A percentile compares a stretch with the other conserved stretches of the same genome.
Evolutionary conservation across 1,140 invertebrate genomes (phyloP).

Genomic region (Chrysopa pallens): DNA sequence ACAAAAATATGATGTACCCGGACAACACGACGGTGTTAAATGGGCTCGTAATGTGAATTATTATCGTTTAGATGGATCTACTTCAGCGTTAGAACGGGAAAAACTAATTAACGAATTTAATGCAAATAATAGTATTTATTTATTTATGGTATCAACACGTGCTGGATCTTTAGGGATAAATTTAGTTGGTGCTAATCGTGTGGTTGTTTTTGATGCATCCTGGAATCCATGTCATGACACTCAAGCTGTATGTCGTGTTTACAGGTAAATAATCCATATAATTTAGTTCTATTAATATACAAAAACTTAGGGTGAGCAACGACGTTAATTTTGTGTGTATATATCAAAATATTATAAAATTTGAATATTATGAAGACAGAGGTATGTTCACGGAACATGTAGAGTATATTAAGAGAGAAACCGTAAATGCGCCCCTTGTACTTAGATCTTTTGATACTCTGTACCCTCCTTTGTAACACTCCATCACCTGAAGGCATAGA

Average conservation of each 20-base stretch:
- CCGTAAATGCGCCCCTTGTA: no score
- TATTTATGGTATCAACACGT: slow-evolving; percentile 94
- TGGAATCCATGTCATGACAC: slow-evolving; percentile 99
- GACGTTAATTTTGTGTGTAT: neutral
- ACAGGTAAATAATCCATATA: slow-evolving; percentile 48
- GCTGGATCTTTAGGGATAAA: slow-evolving; percentile 97
- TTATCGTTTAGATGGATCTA: slow-evolving; percentile 90
- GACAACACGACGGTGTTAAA: slow-evolving; percentile 39
- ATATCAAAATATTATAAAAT: neutral
- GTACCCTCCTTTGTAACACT: no score
- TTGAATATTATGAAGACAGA: neutral
- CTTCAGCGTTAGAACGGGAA: slow-evolving; percentile 81
- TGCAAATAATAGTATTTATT: slow-evolving; percentile 64
- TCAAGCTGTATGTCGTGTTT: slow-evolving; percentile 94
- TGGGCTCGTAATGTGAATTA: slow-evolving; percentile 83
- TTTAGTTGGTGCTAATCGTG: slow-evolving; percentile 89
- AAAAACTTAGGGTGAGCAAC: no score
- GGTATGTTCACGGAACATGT: no score
- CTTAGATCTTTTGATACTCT: no score
- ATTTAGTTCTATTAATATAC: neutral
- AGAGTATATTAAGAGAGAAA: no score
- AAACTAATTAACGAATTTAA: slow-evolving; percentile 97
- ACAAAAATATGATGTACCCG: slow-evolving; percentile 59
- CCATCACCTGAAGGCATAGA: no score
- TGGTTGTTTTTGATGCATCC: slow-evolving; percentile 94